phyloP scores from a whole-genome alignment of 2,113 vertebrate genomes.

The Atractosteus spatula region DNA sequence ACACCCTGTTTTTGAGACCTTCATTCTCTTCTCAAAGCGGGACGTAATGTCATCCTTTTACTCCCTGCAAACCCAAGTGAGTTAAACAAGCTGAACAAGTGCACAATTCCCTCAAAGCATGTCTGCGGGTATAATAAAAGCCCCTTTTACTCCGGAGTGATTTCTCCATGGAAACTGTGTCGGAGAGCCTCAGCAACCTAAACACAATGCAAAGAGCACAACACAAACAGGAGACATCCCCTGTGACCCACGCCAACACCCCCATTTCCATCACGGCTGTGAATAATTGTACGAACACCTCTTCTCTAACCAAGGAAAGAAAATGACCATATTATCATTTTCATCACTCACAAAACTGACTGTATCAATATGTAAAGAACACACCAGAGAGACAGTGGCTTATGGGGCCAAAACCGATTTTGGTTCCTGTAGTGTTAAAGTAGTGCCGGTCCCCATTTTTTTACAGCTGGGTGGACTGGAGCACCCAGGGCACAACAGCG shows the following conservation, averaged over 20 bases:
- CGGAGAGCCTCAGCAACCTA: constrained; percentile 59
- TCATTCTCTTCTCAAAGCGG: constrained; percentile 43
- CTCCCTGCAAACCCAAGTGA: constrained; percentile 55
- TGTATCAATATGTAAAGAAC: too few relatives aligned
- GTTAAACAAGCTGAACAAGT: constrained; percentile 65
- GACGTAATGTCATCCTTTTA: constrained; percentile 54
- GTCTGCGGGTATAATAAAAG: constrained; percentile 51
- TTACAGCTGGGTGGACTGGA: too few relatives aligned
- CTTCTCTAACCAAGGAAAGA: too few relatives aligned
- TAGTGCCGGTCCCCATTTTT: too few relatives aligned
- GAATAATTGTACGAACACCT: too few relatives aligned
- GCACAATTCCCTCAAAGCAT: neutral
- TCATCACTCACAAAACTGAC: too few relatives aligned
- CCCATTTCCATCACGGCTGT: constrained; percentile 13
- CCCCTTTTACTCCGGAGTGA: constrained; percentile 56
- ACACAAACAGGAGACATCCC: constrained; percentile 50
- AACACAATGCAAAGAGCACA: constrained; percentile 60
- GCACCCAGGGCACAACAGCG: neutral
- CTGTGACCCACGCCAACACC: constrained; percentile 31
- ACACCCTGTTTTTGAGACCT: too few relatives aligned
- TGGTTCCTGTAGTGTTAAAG: too few relatives aligned
- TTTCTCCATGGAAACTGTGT: constrained; percentile 67
- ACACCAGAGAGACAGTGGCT: too few relatives aligned
- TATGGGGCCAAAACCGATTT: too few relatives aligned
- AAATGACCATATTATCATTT: too few relatives aligned